These are phyloP conservation scores for Tetramorium simillimum DNA, from an alignment of 1,140 invertebrate species.

Conservation along the genomic window DNA sequence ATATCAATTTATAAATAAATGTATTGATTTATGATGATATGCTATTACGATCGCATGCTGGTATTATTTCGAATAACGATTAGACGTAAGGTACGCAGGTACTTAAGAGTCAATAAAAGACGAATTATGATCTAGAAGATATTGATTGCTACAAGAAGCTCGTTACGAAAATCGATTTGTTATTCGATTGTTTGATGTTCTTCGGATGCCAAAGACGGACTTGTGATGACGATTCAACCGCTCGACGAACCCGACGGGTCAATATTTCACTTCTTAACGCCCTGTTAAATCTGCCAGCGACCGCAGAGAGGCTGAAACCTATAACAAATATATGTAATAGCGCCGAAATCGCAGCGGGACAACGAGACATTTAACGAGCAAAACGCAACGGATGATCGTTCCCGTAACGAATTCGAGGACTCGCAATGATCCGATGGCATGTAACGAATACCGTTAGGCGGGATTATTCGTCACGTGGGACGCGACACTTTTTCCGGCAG, in stretches of 20 bases:
- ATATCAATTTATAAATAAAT: background rate
- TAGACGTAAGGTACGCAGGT: background rate
- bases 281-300: background rate
- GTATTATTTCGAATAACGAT: background rate
- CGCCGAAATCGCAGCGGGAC: background rate
- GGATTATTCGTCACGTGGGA: constrained; percentile 18
- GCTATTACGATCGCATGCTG: background rate
- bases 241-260: background rate
- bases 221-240: background rate
- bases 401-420: constrained; percentile 1
- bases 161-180: constrained; percentile 3
- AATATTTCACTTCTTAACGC: constrained; percentile 18
- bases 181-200: background rate
- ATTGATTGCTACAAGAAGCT: background rate
- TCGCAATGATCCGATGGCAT: background rate
- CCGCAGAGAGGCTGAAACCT: background rate
- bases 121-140: background rate
- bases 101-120: background rate
- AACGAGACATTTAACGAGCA: constrained; percentile 41
- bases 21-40: background rate
- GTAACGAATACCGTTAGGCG: constrained; percentile 10
- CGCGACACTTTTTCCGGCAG: background rate
- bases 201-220: background rate
- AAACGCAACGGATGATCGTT: background rate
- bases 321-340: constrained; percentile 23